Evolutionary conservation across 2,113 vertebrate genomes (phyloP).

Genomic region (Hippocampus comes): DNA sequence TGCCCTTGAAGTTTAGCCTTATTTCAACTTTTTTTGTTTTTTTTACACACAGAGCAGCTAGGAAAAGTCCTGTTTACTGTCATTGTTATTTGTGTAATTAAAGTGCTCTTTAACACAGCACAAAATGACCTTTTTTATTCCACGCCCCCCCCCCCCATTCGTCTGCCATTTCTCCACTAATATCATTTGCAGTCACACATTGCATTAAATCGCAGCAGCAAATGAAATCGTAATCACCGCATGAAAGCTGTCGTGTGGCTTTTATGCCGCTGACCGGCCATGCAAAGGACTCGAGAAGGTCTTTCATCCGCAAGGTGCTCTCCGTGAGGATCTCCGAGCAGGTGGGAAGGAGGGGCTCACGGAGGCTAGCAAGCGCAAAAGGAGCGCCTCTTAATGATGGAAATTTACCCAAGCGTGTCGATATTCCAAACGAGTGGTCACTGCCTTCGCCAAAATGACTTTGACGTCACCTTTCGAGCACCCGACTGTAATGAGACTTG

Average conservation of each 20-base stretch:
- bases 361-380: background rate
- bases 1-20: no score
- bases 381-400: slow-evolving; percentile 18
- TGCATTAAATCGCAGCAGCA: background rate
- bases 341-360: slow-evolving; percentile 24
- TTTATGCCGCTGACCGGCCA: background rate
- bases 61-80: background rate
- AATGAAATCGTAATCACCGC: background rate
- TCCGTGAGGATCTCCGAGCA: slow-evolving; percentile 19
- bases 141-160: background rate
- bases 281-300: background rate
- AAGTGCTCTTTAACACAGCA: background rate
- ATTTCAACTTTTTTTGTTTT: no score
- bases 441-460: background rate
- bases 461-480: background rate
- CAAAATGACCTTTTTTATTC: background rate
- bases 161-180: background rate
- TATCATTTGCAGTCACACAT: background rate
- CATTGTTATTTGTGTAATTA: background rate
- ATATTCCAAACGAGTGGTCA: slow-evolving; percentile 11
- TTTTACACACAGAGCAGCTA: no score
- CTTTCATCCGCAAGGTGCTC: background rate
- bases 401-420: slow-evolving; percentile 12
- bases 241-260: background rate
- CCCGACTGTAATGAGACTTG: background rate